Evolutionary conservation across 2,113 vertebrate genomes (phyloP).

Genomic region (Elaphurus davidianus): DNA sequence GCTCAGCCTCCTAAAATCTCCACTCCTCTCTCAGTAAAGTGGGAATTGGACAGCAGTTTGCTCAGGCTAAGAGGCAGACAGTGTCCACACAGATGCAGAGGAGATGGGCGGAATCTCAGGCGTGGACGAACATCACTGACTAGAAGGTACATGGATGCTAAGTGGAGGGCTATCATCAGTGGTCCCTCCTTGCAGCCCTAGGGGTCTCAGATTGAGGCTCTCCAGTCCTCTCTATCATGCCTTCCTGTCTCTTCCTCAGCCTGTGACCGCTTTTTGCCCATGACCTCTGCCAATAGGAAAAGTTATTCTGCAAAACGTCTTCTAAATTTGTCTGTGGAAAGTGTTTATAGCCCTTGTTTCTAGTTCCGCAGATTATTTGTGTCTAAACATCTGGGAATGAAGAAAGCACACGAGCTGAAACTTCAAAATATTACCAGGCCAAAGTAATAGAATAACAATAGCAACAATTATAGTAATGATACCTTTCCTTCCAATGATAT

Average conservation of each 20-base stretch:
- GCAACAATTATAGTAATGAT: neutral
- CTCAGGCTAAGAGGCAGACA: neutral
- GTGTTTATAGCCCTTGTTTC: neutral
- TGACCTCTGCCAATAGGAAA: neutral
- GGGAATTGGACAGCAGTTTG: neutral
- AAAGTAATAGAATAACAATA: neutral
- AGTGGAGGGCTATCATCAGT: neutral
- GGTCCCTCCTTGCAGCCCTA: neutral
- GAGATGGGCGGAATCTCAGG: too few species aligned
- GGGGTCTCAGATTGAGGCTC: neutral
- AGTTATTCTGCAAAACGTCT: neutral
- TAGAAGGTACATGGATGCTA: neutral
- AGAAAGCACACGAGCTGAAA: neutral
- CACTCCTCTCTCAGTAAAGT: neutral
- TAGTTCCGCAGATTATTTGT: neutral
- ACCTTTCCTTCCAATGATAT: neutral
- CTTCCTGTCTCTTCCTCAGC: neutral
- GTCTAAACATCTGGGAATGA: neutral
- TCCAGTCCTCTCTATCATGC: neutral
- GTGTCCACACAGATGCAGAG: fast-evolving
- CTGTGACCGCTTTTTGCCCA: neutral
- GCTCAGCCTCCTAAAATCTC: neutral
- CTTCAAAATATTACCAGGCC: neutral
- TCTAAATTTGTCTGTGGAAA: neutral
- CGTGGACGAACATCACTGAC: neutral